phyloP scores from a whole-genome alignment of 2,113 vertebrate species.

The Galeopterus variegatus region DNA sequence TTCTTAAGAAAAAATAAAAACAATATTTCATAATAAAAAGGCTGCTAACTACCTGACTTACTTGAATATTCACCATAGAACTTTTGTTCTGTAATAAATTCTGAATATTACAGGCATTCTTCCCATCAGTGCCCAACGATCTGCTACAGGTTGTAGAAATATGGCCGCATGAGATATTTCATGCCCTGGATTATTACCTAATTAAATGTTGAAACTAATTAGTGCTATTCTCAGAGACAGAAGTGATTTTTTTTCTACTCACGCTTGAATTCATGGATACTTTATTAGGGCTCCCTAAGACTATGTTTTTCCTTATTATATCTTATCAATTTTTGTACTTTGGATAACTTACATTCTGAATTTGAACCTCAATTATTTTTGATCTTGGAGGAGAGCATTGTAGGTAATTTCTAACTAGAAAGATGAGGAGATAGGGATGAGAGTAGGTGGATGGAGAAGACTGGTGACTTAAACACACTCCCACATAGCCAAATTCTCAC shows the following conservation, averaged over 20 bases:
- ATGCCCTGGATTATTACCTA: not conserved
- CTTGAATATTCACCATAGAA: slow-evolving; percentile 43
- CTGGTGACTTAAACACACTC: not conserved
- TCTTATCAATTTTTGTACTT: not conserved
- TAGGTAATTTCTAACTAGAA: slow-evolving; percentile 45
- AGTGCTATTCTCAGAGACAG: not conserved
- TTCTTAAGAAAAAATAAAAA: slow-evolving; percentile 16
- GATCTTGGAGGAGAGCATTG: not conserved
- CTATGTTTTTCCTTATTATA: not conserved
- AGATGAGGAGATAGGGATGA: not conserved
- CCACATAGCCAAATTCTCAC: not conserved
- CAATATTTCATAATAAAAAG: slow-evolving; percentile 23
- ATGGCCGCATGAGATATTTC: not conserved
- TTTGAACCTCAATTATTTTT: slow-evolving; percentile 7
- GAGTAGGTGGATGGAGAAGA: not conserved
- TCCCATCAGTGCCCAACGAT: not conserved
- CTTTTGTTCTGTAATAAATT: slow-evolving; percentile 42
- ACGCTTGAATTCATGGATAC: not conserved
- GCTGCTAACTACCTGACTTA: not conserved
- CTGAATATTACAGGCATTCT: not conserved
- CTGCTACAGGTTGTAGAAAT: slow-evolving; percentile 43
- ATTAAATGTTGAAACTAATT: slow-evolving; percentile 47
- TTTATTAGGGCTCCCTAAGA: not conserved
- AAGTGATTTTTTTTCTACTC: not conserved
- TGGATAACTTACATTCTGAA: slow-evolving; percentile 28